A percentile compares a stretch with the other conserved stretches of the same genome.
phyloP scores from a whole-genome alignment of 2,888 invertebrate species.

The Lordiphosa andalusiaca region DNA sequence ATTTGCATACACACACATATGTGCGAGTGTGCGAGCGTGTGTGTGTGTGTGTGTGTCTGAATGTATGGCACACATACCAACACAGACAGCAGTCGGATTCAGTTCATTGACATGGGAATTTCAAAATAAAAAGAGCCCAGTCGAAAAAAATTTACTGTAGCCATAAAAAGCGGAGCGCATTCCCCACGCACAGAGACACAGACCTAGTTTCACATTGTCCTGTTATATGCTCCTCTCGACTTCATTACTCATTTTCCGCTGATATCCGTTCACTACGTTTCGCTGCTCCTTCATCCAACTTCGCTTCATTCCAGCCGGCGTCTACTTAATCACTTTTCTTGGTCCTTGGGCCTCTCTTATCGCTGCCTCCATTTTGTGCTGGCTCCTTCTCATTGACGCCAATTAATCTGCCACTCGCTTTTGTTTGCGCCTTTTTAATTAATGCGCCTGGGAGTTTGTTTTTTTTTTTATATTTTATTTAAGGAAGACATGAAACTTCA shows the following conservation, averaged over 20 bases:
- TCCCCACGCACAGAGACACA: slow-evolving; percentile 37
- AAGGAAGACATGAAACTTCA: slow-evolving; percentile 14
- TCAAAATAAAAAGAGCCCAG: slow-evolving; percentile 31
- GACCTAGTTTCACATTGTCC: slow-evolving; percentile 45
- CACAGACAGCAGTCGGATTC: slow-evolving; percentile 22
- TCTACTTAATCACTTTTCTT: slow-evolving; percentile 63
- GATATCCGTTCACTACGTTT: slow-evolving; percentile 40
- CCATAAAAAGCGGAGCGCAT: slow-evolving; percentile 43
- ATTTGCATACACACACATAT: slow-evolving; percentile 49
- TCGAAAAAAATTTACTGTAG: slow-evolving; percentile 23
- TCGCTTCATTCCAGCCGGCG: slow-evolving; percentile 25
- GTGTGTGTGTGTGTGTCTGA: slow-evolving; percentile 7
- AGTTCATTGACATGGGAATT: slow-evolving; percentile 67
- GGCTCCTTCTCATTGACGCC: slow-evolving; percentile 62
- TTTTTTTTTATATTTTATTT: slow-evolving; percentile 34
- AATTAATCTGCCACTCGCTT: slow-evolving; percentile 71
- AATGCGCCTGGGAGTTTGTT: slow-evolving; percentile 61
- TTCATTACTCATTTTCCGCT: slow-evolving; percentile 75
- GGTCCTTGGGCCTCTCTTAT: slow-evolving; percentile 20
- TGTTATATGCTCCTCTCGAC: slow-evolving; percentile 44
- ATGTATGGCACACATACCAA: slow-evolving; percentile 19
- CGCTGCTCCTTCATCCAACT: slow-evolving; percentile 2
- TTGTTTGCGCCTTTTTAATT: slow-evolving; percentile 73
- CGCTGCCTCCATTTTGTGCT: slow-evolving; percentile 15
- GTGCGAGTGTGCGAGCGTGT: background rate